Evolutionary conservation across 2,888 invertebrate species (phyloP).

Genomic region (Barypeithes pellucidus): DNA sequence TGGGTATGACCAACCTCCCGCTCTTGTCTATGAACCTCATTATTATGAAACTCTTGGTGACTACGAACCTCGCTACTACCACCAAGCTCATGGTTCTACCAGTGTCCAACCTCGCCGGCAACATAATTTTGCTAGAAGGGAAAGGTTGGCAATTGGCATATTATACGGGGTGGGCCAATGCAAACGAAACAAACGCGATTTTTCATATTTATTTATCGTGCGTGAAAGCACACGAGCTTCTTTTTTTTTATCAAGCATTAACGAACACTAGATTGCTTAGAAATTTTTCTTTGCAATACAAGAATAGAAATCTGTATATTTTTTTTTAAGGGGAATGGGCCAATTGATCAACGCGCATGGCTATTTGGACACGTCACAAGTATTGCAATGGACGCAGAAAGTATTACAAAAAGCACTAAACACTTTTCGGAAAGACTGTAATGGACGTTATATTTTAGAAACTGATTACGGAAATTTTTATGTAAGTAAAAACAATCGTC

Average conservation of each 20-base stretch:
- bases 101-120: not conserved
- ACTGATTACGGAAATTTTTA: conserved; percentile 63
- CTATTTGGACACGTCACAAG: conserved; percentile 72
- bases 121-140: not conserved
- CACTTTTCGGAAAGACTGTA: conserved; percentile 61
- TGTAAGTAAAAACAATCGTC: conserved; percentile 42
- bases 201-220: too few species aligned
- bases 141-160: not conserved
- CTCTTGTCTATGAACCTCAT: too few species aligned
- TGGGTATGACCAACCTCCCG: too few species aligned
- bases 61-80: not conserved
- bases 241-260: too few species aligned
- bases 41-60: too few species aligned
- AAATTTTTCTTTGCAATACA: too few species aligned
- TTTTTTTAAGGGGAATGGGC: conserved; percentile 57
- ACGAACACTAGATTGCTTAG: too few species aligned
- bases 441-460: conserved; percentile 47
- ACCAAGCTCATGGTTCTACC: too few species aligned
- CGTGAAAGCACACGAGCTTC: too few species aligned
- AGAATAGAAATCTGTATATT: not conserved
- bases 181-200: too few species aligned
- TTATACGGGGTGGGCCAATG: too few species aligned
- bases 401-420: conserved; percentile 70
- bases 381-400: conserved; percentile 73
- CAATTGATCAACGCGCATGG: conserved; percentile 65